Evolutionary conservation across 1,140 invertebrate genomes (phyloP).

Genomic region (Andrena cerasifolii): DNA sequence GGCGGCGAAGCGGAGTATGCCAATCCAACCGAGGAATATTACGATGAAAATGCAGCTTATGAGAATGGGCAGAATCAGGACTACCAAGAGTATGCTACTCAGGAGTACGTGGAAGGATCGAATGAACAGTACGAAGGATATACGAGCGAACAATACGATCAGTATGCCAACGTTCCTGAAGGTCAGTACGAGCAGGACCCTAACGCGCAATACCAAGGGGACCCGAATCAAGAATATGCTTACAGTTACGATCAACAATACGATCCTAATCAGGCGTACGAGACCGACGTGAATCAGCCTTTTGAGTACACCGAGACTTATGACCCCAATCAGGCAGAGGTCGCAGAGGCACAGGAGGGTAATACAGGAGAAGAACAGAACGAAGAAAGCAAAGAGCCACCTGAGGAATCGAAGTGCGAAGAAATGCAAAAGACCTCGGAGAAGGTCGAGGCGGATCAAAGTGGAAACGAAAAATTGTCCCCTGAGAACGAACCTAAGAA

Average conservation of each 20-base stretch:
- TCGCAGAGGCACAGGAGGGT: constrained; percentile 1
- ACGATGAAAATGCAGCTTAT: constrained; percentile 33
- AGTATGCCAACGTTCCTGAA: constrained; percentile 45
- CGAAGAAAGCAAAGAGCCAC: not conserved
- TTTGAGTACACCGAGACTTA: constrained; percentile 38
- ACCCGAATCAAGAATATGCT: constrained; percentile 50
- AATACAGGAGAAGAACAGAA: constrained; percentile 1
- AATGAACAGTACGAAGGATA: constrained; percentile 50
- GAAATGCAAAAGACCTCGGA: constrained; percentile 6
- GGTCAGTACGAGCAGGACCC: constrained; percentile 52
- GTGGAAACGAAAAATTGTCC: not conserved
- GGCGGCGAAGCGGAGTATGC: constrained; percentile 24
- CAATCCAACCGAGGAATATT: constrained; percentile 55
- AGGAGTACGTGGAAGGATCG: constrained; percentile 33
- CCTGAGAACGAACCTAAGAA: constrained; percentile 41
- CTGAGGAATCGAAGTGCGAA: not conserved
- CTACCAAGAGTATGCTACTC: constrained; percentile 25
- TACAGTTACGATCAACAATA: constrained; percentile 52
- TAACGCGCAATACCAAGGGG: constrained; percentile 34
- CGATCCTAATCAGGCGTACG: constrained; percentile 31
- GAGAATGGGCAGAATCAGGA: constrained; percentile 27
- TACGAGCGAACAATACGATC: constrained; percentile 32
- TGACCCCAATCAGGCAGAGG: constrained; percentile 53
- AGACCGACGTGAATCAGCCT: constrained; percentile 3
- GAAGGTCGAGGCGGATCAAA: not conserved